Evolutionary conservation across 2,888 invertebrate genomes (phyloP), one percentile per base, ranked within the genome.

Genomic region (Parnassius glacialis): DNA sequence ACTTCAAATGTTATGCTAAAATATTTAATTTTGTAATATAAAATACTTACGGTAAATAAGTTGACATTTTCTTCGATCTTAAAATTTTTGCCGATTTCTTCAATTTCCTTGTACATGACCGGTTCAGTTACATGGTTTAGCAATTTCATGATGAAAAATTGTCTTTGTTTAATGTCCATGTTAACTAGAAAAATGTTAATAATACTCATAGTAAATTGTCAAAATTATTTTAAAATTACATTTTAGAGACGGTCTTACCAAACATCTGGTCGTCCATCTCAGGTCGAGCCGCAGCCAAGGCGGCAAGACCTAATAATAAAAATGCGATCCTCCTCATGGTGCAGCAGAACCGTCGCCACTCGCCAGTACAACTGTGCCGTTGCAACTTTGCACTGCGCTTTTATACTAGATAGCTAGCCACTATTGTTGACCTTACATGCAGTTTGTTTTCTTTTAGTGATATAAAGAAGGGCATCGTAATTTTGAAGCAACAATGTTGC

Each of bases 71-170:
- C 85, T 67, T 92, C 88, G 55, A 91, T 81, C 61, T 87, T 85
- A 67, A 81, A 92, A 70, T 77, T 85, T 64, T 74, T 81, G 70
- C 87, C 92, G 52, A 84, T 71, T 48, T 90, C 88, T 66, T 79
- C 79, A 57, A 91, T 81, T 12, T 92, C 92, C 67, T 88, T 85
- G 75, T 92, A 87, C 82, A 88, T n/a, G n/a, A n/a, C n/a, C n/a
- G n/a, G n/a, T n/a, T n/a, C n/a, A n/a, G n/a, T n/a, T n/a, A n/a
- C n/a, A n/a, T n/a, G n/a, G n/a, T n/a, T 92, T 61, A 93, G 79
- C 25, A 93, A 76, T 67, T 92, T 91, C 62, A 92, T 78, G 61
- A 93, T 82, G 42, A 84, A 77, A 54, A 87, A 76, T 79, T 93
- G 93, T 68, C 80, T 87, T 51, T 83, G 74, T 61, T 92, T 85